Evolutionary conservation across 2,888 invertebrate genomes (phyloP).

Genomic region (Pecten maximus): DNA sequence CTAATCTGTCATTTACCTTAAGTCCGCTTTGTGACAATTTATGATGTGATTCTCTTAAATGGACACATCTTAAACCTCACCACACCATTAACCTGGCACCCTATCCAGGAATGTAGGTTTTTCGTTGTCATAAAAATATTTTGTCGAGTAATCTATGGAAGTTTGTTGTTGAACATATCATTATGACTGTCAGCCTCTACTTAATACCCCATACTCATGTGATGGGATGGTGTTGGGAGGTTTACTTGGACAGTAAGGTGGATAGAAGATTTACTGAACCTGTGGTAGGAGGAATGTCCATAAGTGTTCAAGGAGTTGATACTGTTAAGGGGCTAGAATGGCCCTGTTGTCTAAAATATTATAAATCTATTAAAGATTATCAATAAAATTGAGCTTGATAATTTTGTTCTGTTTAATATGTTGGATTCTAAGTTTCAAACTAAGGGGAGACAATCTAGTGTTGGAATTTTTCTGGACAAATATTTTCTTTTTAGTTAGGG

Average conservation of each 20-base stretch:
- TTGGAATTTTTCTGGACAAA: too few relatives aligned
- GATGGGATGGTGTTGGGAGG: background rate
- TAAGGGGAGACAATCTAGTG: too few relatives aligned
- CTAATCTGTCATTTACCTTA: background rate
- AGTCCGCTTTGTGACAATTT: background rate
- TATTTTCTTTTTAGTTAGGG: too few relatives aligned
- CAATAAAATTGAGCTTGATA: too few relatives aligned
- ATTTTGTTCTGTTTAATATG: too few relatives aligned
- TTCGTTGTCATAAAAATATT: background rate
- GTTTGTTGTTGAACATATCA: background rate
- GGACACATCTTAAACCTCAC: background rate
- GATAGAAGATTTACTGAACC: background rate
- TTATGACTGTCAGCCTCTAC: background rate
- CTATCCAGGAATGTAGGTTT: background rate
- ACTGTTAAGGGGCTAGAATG: too few relatives aligned
- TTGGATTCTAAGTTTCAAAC: too few relatives aligned
- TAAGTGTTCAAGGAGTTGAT: too few relatives aligned
- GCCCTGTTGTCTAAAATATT: too few relatives aligned
- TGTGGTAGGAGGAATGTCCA: background rate
- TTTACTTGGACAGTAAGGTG: background rate
- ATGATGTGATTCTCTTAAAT: background rate
- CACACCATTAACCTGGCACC: background rate
- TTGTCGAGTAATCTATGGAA: background rate
- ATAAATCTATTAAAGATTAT: too few relatives aligned
- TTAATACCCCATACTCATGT: constrained; percentile 3